These are phyloP conservation scores for Sinocyclocheilus rhinocerous DNA, from an alignment of 2,113 vertebrate genomes.

Conservation along the genomic window DNA sequence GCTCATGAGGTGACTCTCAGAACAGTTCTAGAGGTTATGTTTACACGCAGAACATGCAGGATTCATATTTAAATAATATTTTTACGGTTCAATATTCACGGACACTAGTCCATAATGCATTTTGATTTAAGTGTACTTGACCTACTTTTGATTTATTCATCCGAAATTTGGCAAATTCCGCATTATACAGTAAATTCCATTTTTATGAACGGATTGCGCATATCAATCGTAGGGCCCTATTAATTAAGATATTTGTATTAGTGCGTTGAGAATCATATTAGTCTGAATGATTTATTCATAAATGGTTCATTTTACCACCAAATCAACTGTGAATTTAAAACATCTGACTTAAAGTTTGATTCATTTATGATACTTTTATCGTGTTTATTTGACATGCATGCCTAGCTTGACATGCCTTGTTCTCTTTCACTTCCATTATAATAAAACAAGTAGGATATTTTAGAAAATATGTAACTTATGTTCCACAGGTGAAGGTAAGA, in stretches of 20 bases:
- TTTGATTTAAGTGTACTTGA: background rate
- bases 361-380: background rate
- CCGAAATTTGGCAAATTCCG: background rate
- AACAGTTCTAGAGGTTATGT: background rate
- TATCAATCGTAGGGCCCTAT: background rate
- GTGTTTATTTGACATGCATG: no score
- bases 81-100: background rate
- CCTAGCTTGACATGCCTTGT: no score
- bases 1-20: background rate
- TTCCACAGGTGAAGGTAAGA: background rate
- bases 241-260: background rate
- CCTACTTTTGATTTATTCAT: background rate
- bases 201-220: background rate
- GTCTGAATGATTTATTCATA: background rate
- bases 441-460: background rate
- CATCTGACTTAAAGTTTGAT: no score
- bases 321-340: background rate
- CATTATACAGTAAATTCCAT: background rate
- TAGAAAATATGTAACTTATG: background rate
- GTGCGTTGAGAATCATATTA: background rate
- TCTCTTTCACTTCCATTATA: background rate
- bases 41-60: background rate
- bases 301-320: background rate
- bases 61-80: background rate
- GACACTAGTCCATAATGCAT: background rate